Percentiles rank a stretch among this genome's conserved stretches.
phyloP scores from a whole-genome alignment of 2,113 vertebrate genomes.

The Stercorarius parasiticus region DNA sequence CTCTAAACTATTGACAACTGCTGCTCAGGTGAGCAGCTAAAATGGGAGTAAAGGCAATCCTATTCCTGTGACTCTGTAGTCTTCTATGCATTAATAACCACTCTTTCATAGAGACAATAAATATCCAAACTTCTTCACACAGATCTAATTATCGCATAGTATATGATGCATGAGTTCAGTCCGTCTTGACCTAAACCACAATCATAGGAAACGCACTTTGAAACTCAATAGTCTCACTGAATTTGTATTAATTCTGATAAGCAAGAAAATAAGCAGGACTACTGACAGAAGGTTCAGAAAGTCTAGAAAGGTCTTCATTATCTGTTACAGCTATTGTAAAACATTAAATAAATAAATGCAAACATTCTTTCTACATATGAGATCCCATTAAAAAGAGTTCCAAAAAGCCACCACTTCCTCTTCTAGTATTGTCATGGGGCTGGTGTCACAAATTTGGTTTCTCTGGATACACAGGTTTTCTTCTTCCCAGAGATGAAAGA shows the following conservation, averaged over 20 bases:
- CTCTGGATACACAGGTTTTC: neutral
- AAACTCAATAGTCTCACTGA: constrained; percentile 37
- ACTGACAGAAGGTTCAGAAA: constrained; percentile 44
- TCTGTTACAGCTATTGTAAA: constrained; percentile 27
- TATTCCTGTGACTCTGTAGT: neutral
- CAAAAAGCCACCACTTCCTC: neutral
- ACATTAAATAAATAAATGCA: constrained; percentile 35
- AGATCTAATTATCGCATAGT: neutral
- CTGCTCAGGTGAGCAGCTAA: neutral
- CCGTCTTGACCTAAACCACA: neutral
- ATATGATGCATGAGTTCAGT: neutral
- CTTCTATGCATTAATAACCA: neutral
- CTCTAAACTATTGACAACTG: neutral
- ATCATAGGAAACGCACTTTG: constrained; percentile 13
- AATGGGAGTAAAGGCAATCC: neutral
- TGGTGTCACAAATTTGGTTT: neutral
- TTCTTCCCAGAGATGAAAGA: neutral
- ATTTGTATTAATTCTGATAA: constrained; percentile 43
- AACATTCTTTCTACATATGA: neutral
- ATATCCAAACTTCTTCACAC: neutral
- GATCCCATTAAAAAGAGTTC: neutral
- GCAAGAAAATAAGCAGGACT: constrained; percentile 38
- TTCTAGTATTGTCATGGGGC: neutral
- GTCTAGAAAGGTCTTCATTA: constrained; percentile 28
- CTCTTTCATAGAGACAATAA: neutral